phyloP scores from a whole-genome alignment of 2,797 vertebrate species.

The Lemur catta region DNA sequence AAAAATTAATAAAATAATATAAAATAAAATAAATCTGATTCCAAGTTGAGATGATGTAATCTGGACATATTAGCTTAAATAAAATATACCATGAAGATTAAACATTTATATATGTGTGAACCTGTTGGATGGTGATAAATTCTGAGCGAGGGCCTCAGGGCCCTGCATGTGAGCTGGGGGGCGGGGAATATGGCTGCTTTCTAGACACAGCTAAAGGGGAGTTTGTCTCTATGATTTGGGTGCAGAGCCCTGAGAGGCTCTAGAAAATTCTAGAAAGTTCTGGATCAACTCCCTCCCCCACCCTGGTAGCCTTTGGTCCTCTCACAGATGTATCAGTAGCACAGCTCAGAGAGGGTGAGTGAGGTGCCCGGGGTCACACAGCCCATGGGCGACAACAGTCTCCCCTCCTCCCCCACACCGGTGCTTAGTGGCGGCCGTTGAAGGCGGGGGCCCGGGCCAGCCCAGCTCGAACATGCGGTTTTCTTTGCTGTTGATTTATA shows the following conservation, averaged over 20 bases:
- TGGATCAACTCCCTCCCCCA: not conserved
- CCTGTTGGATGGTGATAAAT: too few species aligned
- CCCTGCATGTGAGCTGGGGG: not conserved
- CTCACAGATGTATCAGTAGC: not conserved
- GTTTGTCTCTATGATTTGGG: too few species aligned
- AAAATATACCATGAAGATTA: not conserved
- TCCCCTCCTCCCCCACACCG: not conserved
- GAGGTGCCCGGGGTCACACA: not conserved
- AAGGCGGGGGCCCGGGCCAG: not conserved
- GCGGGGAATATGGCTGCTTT: too few species aligned
- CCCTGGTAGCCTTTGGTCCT: not conserved
- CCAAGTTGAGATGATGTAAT: not conserved
- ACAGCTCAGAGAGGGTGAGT: not conserved
- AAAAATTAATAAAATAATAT: not conserved
- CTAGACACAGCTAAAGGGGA: too few species aligned
- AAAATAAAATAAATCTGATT: not conserved
- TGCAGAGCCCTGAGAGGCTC: not conserved
- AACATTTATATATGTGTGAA: not conserved
- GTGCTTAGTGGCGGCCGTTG: accelerated
- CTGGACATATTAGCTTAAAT: not conserved
- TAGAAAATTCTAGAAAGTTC: not conserved
- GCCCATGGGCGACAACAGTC: accelerated
- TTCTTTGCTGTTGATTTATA: slow-evolving; percentile 40
- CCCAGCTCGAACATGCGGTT: not conserved
- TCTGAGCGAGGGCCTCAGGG: not conserved